phyloP scores from a whole-genome alignment of 2,888 invertebrate genomes.

The Gisinianus flammeolus region DNA sequence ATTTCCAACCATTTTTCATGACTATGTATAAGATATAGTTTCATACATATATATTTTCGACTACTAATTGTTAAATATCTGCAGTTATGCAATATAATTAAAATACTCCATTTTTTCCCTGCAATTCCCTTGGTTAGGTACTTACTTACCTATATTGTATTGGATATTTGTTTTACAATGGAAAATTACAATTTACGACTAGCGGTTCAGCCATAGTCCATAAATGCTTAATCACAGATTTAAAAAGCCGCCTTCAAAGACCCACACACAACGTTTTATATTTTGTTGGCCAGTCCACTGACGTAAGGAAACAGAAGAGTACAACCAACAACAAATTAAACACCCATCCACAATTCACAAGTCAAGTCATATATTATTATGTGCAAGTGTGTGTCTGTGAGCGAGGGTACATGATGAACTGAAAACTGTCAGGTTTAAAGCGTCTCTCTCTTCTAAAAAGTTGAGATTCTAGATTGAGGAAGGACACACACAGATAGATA shows the following conservation, averaged over 20 bases:
- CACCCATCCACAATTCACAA: background rate
- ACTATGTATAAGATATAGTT: too few species aligned
- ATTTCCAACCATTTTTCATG: too few species aligned
- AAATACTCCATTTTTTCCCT: too few species aligned
- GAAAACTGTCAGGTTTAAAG: conserved; percentile 15
- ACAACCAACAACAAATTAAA: conserved; percentile 1
- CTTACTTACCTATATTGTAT: too few species aligned
- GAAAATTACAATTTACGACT: conserved; percentile 23
- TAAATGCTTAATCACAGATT: conserved; percentile 32
- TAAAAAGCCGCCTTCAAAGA: conserved; percentile 16
- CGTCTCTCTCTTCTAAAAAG: background rate
- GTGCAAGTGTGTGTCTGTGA: too few species aligned
- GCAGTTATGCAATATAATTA: too few species aligned
- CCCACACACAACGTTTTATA: conserved; percentile 11
- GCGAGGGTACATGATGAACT: background rate
- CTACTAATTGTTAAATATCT: too few species aligned
- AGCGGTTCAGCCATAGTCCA: background rate
- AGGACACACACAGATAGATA: background rate
- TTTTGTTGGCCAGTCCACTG: background rate
- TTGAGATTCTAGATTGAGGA: conserved; percentile 9
- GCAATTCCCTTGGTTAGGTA: too few species aligned
- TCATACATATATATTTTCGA: too few species aligned
- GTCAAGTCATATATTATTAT: background rate
- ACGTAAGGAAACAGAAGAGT: background rate
- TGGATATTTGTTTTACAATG: background rate